Evolutionary conservation across 2,113 vertebrate species (phyloP).

Genomic region (Leptodactylus fuscus): DNA sequence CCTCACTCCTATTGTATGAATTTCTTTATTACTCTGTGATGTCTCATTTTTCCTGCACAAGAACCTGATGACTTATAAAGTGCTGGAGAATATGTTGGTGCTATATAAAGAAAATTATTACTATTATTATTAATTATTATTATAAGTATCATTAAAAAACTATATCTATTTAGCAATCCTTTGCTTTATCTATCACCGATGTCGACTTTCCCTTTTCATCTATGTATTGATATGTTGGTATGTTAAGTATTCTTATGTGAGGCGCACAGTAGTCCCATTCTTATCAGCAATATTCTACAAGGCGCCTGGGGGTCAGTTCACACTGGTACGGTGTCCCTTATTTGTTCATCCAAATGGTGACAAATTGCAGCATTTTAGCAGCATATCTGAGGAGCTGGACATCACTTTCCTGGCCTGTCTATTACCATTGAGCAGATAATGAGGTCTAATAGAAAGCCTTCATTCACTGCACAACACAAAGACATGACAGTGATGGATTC

Average conservation of each 20-base stretch:
- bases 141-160: no score
- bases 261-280: not conserved
- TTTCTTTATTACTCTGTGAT: no score
- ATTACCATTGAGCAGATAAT: slow-evolving; percentile 81
- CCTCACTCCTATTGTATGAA: no score
- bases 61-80: no score
- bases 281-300: slow-evolving; percentile 63
- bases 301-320: slow-evolving; percentile 70
- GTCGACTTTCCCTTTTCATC: no score
- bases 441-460: slow-evolving; percentile 77
- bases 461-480: slow-evolving; percentile 72
- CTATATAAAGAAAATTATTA: no score
- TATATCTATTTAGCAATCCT: no score
- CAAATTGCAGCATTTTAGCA: slow-evolving; percentile 85
- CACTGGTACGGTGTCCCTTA: slow-evolving; percentile 74
- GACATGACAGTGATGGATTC: slow-evolving; percentile 79
- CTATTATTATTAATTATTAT: no score
- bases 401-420: slow-evolving; percentile 76
- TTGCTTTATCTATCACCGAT: no score
- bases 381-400: slow-evolving; percentile 74
- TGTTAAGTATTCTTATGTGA: not conserved
- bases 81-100: no score
- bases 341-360: slow-evolving; percentile 86
- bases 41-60: no score
- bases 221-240: not conserved